A percentile compares a stretch with the other conserved stretches of the same genome.
These are phyloP conservation scores for Sphaeridia pumilis DNA, from an alignment of 2,888 invertebrate genomes.

Conservation along the genomic window DNA sequence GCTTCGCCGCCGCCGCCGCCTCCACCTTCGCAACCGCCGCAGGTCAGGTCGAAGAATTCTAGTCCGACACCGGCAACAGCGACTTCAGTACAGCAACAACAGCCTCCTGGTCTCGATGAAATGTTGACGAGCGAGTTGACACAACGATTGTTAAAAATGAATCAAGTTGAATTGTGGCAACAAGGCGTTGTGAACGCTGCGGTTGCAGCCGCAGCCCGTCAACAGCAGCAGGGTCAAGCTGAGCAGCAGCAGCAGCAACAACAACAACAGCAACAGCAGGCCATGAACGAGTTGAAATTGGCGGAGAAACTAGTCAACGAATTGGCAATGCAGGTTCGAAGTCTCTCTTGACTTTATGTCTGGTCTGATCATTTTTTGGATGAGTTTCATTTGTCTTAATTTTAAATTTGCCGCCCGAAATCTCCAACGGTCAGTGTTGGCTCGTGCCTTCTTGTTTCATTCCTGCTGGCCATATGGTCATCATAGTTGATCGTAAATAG, in stretches of 20 bases:
- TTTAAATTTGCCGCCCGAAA: too few relatives aligned
- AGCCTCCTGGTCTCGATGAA: slow-evolving; percentile 25
- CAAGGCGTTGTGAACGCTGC: slow-evolving; percentile 31
- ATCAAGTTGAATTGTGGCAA: slow-evolving; percentile 36
- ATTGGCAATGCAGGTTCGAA: slow-evolving; percentile 35
- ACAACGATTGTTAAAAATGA: slow-evolving; percentile 35
- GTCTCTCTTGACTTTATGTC: too few relatives aligned
- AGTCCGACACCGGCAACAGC: too few relatives aligned
- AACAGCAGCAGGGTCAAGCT: slow-evolving; percentile 6
- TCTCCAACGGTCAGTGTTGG: too few relatives aligned
- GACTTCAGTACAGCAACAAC: slow-evolving; percentile 14
- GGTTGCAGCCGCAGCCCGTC: slow-evolving; percentile 26
- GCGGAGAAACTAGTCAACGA: slow-evolving; percentile 36
- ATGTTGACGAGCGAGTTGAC: slow-evolving; percentile 34
- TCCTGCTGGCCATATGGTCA: too few relatives aligned
- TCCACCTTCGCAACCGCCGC: slow-evolving; percentile 31
- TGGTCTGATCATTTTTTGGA: too few relatives aligned
- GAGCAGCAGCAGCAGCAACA: slow-evolving; percentile 17
- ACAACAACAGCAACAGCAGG: slow-evolving; percentile 9
- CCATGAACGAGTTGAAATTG: slow-evolving; percentile 35
- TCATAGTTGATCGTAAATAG: too few relatives aligned
- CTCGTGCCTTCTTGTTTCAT: too few relatives aligned
- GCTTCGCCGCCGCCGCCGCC: slow-evolving; percentile 30
- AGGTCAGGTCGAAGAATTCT: too few relatives aligned
- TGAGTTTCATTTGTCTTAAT: too few relatives aligned